These are phyloP conservation scores for Rhodophaea formosa DNA, from an alignment of 2,888 invertebrate genomes.

Conservation along the genomic window DNA sequence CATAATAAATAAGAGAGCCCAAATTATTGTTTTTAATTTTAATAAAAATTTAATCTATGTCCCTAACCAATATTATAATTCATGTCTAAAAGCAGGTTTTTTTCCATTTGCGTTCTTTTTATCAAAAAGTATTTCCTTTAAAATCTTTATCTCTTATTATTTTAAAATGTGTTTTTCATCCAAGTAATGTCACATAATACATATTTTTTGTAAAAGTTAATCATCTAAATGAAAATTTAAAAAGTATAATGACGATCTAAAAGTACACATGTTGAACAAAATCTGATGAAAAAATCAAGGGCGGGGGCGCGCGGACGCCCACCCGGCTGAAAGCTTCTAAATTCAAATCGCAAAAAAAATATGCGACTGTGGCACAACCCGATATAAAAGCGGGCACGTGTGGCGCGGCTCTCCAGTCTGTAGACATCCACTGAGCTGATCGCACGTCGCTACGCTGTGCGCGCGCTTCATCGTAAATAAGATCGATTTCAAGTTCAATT, in stretches of 20 bases:
- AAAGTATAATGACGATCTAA: conserved; percentile 39
- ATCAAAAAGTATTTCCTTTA: too few species aligned
- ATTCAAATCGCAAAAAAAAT: conserved; percentile 75
- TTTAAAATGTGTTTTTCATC: too few species aligned
- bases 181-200: too few species aligned
- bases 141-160: too few species aligned
- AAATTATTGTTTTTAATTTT: too few species aligned
- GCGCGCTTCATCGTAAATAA: conserved; percentile 70
- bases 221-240: conserved; percentile 12
- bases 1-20: too few species aligned
- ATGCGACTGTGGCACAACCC: conserved; percentile 64
- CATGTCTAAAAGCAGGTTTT: too few species aligned
- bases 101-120: too few species aligned
- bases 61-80: too few species aligned
- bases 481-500: conserved; percentile 60
- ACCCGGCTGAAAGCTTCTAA: conserved; percentile 79
- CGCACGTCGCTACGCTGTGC: conserved; percentile 55
- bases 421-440: conserved; percentile 48
- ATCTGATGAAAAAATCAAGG: conserved; percentile 40
- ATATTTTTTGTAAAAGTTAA: too few species aligned
- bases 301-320: conserved; percentile 68
- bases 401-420: conserved; percentile 60
- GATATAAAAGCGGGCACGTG: conserved; percentile 75
- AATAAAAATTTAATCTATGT: too few species aligned
- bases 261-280: conserved; percentile 19